Percentiles rank a stretch among this genome's conserved stretches.
These are phyloP conservation scores for Drosophila grimshawi DNA, from an alignment of 1,140 invertebrate genomes.

Conservation along the genomic window DNA sequence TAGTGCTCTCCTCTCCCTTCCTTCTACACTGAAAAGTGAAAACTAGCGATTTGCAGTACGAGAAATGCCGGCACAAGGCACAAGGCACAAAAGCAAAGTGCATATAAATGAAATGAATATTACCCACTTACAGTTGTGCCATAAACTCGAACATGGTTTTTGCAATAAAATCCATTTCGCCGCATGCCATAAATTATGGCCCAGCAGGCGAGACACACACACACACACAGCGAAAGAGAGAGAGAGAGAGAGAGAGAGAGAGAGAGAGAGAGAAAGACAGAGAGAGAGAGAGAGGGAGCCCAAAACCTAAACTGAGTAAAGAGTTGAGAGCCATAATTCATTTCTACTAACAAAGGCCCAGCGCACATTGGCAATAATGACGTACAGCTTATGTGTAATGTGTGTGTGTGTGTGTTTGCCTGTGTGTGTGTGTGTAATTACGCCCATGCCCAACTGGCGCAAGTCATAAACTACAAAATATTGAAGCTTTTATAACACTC, in stretches of 20 bases:
- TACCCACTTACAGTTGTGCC: slow-evolving; percentile 77
- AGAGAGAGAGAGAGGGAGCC: slow-evolving; percentile 24
- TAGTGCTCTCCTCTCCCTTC: slow-evolving; percentile 7
- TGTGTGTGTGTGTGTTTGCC: slow-evolving; percentile 5
- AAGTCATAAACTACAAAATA: slow-evolving; percentile 84
- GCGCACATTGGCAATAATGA: slow-evolving; percentile 65
- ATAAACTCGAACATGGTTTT: slow-evolving; percentile 79
- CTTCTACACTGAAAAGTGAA: slow-evolving; percentile 39
- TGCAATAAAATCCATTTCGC: slow-evolving; percentile 84
- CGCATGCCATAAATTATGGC: slow-evolving; percentile 82
- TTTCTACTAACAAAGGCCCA: slow-evolving; percentile 62
- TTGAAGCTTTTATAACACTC: slow-evolving; percentile 83
- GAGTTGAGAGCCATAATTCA: slow-evolving; percentile 74
- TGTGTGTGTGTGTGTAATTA: slow-evolving; percentile 62
- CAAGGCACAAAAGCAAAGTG: slow-evolving; percentile 50
- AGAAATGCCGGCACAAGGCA: slow-evolving; percentile 27
- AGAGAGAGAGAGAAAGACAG: background rate
- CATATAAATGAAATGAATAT: slow-evolving; percentile 82
- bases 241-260: slow-evolving; percentile 10
- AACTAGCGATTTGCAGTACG: slow-evolving; percentile 32
- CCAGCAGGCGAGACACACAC: slow-evolving; percentile 16
- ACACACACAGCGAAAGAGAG: background rate
- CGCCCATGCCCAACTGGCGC: slow-evolving; percentile 76
- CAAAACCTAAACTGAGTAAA: slow-evolving; percentile 59
- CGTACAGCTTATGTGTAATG: slow-evolving; percentile 59